Evolutionary conservation across 2,113 vertebrate genomes (phyloP), one percentile per base, ranked within the genome.

Genomic region (Elachura formosa): DNA sequence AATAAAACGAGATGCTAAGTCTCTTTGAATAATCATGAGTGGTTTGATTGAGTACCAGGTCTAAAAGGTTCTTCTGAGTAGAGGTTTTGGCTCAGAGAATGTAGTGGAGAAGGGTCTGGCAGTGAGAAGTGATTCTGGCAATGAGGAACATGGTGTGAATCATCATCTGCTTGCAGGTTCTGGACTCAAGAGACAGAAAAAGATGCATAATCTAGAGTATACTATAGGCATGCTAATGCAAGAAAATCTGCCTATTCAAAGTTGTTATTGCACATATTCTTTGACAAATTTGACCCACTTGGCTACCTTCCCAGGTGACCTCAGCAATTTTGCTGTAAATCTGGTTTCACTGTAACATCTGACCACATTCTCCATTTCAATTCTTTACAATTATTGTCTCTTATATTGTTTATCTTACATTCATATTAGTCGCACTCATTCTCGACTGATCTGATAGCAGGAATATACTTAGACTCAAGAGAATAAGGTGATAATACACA

Each of bases 71-170:
- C 0, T 68, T 84, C 33, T 73, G 17, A 51, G 34, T 20, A n/a
- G 56, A 38, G 13, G 7, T 79, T 76, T 25, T 86, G 49, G 28
- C 72, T 85, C 48, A 68, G 52, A 68, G 15, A 46, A 45, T 0
- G 2, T 28, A 20, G 8, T 67, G 29, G 17, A 52, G 48, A 84
- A 56, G 25, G 21, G 21, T 29, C 23, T 61, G 36, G 66, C 24
- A 25, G 33, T 29, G 18, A 68, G 34, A 93, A 83, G 7, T 31
- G 6, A 5, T 49, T 59, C 34, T 91, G 68, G 23, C 52, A 86
- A 71, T 45, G 29, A 68, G 33, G 14, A 11, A 25, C 8, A 34
- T 38, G 34, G 26, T 0, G 0, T 25, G 34, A 38, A 7, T 26
- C 58, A 64, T 38, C 9, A 12, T 55, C 43, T 76, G 3, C 36